Evolutionary conservation across 92 coral and sea anemone genomes (phyloP).

Genomic region (Diadumene lineata): DNA sequence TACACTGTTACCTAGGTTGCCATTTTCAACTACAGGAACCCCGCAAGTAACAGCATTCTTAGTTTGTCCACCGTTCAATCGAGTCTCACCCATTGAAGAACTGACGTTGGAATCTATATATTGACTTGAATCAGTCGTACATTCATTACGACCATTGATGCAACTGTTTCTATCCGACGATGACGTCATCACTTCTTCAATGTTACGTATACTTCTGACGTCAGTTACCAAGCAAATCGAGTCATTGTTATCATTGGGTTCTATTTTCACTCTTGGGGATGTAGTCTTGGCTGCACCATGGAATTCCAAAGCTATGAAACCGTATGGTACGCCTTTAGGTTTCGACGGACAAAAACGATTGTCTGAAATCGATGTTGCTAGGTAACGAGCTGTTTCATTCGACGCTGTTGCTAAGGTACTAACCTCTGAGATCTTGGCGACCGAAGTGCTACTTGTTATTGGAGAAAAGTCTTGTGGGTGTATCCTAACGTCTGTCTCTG

Average conservation of each 20-base stretch:
- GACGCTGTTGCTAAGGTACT: not conserved
- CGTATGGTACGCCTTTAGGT: not conserved
- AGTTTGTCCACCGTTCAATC: no score
- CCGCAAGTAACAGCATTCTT: no score
- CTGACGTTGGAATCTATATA: no score
- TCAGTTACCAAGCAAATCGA: not conserved
- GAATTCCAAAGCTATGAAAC: constrained; percentile 8
- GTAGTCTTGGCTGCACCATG: not conserved
- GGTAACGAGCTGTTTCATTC: not conserved
- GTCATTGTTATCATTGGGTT: not conserved
- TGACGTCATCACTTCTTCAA: not conserved
- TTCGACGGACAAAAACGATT: not conserved
- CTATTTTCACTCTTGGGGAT: not conserved
- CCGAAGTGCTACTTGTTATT: no score
- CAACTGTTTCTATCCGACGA: not conserved
- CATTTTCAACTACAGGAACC: not conserved
- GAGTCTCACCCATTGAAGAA: no score
- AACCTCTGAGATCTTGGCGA: not conserved
- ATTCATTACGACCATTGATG: not conserved
- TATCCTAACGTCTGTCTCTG: no score
- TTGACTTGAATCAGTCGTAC: not conserved
- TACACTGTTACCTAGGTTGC: not conserved
- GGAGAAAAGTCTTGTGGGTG: no score
- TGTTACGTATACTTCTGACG: not conserved
- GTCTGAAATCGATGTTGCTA: not conserved